These are phyloP conservation scores for Acipenser ruthenus DNA, from an alignment of 2,797 vertebrate genomes.

Conservation along the genomic window DNA sequence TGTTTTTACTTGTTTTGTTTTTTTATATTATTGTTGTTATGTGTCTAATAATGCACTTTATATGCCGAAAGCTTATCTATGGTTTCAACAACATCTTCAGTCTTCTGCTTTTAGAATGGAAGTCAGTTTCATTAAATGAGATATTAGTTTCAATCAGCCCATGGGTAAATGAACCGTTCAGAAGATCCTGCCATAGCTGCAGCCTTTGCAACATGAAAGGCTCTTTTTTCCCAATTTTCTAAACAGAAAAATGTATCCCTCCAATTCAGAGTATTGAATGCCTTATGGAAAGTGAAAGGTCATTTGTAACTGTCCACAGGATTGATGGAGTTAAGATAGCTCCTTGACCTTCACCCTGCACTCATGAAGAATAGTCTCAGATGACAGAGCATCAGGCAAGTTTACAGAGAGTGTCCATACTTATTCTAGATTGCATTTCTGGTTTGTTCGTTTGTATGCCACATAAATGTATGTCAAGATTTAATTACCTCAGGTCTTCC, in stretches of 20 bases:
- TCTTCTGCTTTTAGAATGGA: conserved; percentile 23
- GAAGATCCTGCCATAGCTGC: conserved; percentile 44
- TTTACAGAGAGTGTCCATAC: conserved; percentile 64
- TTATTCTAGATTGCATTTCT: conserved; percentile 52
- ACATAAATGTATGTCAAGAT: conserved; percentile 69
- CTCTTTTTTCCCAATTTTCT: conserved; percentile 67
- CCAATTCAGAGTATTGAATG: conserved; percentile 76
- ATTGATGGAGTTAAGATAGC: conserved; percentile 79
- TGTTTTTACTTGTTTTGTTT: conserved; percentile 34
- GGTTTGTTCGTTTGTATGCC: conserved; percentile 60
- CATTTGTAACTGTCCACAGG: conserved; percentile 79
- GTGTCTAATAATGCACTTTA: conserved; percentile 52
- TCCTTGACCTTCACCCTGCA: conserved; percentile 79
- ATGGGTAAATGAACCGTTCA: conserved; percentile 38
- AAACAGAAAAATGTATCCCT: conserved; percentile 74
- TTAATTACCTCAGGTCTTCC: conserved; percentile 66
- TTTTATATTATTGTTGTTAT: conserved; percentile 44
- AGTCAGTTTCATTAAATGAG: conserved; percentile 54
- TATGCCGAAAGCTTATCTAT: conserved; percentile 27
- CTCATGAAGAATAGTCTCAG: conserved; percentile 74
- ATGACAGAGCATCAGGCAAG: conserved; percentile 70
- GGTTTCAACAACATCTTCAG: conserved; percentile 29
- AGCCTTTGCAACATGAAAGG: conserved; percentile 44
- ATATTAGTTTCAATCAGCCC: conserved; percentile 43
- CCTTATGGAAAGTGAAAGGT: conserved; percentile 76